A percentile compares a stretch with the other conserved stretches of the same genome.
Conservation (phyloP, 2,113 vertebrate species). For the Alouatta palliata region DNA sequence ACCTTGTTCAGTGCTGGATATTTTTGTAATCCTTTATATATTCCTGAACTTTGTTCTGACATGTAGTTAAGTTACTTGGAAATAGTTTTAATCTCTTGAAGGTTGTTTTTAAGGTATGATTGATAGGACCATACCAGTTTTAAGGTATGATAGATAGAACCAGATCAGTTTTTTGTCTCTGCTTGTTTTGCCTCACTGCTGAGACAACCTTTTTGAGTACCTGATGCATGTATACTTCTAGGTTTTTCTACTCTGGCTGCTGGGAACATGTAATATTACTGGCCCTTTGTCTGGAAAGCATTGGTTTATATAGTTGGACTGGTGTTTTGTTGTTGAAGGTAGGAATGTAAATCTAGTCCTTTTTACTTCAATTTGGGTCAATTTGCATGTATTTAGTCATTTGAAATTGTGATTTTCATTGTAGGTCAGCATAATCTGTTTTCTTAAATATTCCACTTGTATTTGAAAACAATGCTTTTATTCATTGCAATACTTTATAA, state of each 20-base stretch:
- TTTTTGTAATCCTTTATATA: background rate
- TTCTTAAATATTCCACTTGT: background rate
- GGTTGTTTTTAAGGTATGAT: background rate
- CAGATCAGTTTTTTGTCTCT: background rate
- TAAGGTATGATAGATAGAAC: background rate
- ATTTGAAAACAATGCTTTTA: background rate
- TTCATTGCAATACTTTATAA: background rate
- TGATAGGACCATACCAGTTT: background rate
- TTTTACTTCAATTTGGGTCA: slow-evolving; percentile 3
- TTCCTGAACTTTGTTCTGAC: background rate
- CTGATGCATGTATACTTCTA: background rate
- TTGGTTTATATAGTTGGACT: background rate
- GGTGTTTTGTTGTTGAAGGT: background rate
- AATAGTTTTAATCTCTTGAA: background rate
- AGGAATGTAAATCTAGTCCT: background rate
- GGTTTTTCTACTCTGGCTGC: background rate
- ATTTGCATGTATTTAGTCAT: background rate
- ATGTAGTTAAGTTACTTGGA: background rate
- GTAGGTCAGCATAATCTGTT: background rate
- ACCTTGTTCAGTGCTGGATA: background rate
- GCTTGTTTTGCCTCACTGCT: background rate
- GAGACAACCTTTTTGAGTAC: background rate
- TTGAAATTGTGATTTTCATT: slow-evolving; percentile 25
- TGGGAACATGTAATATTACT: background rate
- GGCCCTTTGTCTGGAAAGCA: background rate